A percentile compares a stretch with the other conserved stretches of the same genome.
phyloP scores from a whole-genome alignment of 1,140 invertebrate species.

The Drosophila auraria region DNA sequence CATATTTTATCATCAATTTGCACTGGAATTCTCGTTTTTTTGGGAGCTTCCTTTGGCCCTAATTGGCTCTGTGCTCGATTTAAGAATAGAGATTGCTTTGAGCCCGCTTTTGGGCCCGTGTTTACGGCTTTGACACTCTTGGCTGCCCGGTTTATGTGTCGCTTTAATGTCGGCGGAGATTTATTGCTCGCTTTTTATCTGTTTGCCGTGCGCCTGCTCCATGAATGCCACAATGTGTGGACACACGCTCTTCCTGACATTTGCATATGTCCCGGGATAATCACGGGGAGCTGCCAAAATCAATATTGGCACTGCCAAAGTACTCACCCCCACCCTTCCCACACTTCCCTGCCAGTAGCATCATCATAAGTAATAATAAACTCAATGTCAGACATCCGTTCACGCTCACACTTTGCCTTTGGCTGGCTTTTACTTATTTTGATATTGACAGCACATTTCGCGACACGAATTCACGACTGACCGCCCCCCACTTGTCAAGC shows the following conservation, averaged over 20 bases:
- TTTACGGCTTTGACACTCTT: constrained; percentile 32
- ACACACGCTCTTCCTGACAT: constrained; percentile 22
- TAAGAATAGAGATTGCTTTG: constrained; percentile 14
- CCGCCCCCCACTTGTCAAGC: constrained; percentile 20
- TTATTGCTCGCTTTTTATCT: constrained; percentile 48
- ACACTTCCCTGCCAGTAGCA: not conserved
- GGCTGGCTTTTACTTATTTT: constrained; percentile 8
- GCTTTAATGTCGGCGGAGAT: constrained; percentile 63
- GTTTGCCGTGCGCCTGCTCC: constrained; percentile 17
- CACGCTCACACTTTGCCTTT: not conserved
- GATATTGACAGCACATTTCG: constrained; percentile 21
- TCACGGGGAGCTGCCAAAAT: constrained; percentile 37
- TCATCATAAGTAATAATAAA: constrained; percentile 44
- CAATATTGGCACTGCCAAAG: constrained; percentile 34
- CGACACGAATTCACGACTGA: constrained; percentile 20
- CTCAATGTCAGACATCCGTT: constrained; percentile 29
- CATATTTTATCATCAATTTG: constrained; percentile 63
- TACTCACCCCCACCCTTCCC: not conserved
- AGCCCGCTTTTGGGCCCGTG: not conserved
- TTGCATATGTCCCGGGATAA: constrained; percentile 35
- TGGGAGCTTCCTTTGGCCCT: constrained; percentile 33
- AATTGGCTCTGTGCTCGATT: constrained; percentile 37
- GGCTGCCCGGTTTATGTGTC: constrained; percentile 44
- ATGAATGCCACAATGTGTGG: constrained; percentile 2
- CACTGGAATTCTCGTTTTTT: constrained; percentile 30